Conservation (phyloP, 2,797 vertebrate species). For the Pachyuromys duprasi region DNA sequence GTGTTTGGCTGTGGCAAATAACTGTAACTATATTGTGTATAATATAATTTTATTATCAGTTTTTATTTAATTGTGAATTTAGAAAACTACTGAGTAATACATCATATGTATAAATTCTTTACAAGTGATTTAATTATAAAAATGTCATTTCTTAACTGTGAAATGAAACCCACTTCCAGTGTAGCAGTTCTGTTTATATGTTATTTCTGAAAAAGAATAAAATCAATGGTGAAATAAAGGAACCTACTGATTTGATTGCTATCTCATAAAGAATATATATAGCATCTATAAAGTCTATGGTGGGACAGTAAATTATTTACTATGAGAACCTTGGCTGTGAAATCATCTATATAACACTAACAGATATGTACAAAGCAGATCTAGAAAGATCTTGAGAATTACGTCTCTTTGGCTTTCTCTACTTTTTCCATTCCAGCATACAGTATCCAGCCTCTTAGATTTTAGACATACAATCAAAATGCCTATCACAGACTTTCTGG, state of each 20-base stretch:
- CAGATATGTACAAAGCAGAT: constrained; percentile 39
- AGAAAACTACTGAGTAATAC: constrained; percentile 29
- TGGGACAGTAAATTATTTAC: constrained; percentile 70
- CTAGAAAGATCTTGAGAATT: neutral
- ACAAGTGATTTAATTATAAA: constrained; percentile 40
- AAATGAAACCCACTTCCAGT: neutral
- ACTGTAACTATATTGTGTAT: neutral
- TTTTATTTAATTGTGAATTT: constrained; percentile 43
- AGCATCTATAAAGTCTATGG: constrained; percentile 70
- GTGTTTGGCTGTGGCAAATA: neutral
- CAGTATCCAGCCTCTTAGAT: neutral
- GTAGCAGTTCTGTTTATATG: neutral
- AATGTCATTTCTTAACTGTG: neutral
- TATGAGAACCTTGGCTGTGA: constrained; percentile 60
- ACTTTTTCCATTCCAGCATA: neutral
- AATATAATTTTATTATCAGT: neutral
- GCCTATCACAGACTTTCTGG: constrained; percentile 25
- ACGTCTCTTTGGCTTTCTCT: neutral
- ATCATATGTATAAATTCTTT: constrained; percentile 48
- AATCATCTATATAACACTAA: constrained; percentile 64
- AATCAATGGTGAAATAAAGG: constrained; percentile 65
- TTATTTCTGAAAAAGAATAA: constrained; percentile 59
- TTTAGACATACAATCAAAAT: constrained; percentile 54
- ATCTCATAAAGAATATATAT: constrained; percentile 70
- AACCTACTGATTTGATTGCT: constrained; percentile 69